These are phyloP conservation scores for Sphaerophoria rueppellii DNA, from an alignment of 2,888 invertebrate genomes.

Conservation along the genomic window DNA sequence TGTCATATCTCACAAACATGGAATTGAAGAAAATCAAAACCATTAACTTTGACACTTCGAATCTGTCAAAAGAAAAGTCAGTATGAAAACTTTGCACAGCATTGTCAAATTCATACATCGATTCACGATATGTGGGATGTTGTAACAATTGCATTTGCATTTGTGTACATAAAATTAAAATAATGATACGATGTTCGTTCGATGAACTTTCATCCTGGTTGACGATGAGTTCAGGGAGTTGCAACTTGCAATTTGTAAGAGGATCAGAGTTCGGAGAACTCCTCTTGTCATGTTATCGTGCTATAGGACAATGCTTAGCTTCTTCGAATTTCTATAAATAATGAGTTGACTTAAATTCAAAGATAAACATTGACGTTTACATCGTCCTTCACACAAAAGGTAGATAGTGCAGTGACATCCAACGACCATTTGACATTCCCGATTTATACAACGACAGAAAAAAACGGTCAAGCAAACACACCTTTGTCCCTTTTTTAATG, in stretches of 20 bases:
- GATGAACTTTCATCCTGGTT: conserved; percentile 47
- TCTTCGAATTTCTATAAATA: conserved; percentile 66
- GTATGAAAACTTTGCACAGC: neutral
- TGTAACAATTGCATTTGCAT: conserved; percentile 39
- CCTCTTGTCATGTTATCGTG: conserved; percentile 21
- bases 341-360: conserved; percentile 31
- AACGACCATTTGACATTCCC: neutral
- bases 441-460: neutral
- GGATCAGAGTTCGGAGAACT: conserved; percentile 51
- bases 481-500: neutral
- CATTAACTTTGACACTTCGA: neutral
- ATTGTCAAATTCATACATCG: neutral
- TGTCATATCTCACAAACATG: no score
- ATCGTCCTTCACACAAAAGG: neutral
- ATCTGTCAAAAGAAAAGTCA: neutral
- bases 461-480: neutral
- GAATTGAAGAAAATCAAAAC: no score
- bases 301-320: conserved; percentile 44
- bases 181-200: conserved; percentile 46
- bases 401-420: neutral
- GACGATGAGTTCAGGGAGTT: neutral
- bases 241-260: conserved; percentile 38
- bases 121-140: neutral
- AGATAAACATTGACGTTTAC: neutral
- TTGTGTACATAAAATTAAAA: conserved; percentile 62